Evolutionary conservation across 2,888 invertebrate species (phyloP).

Genomic region (Mesoligia furuncula): DNA sequence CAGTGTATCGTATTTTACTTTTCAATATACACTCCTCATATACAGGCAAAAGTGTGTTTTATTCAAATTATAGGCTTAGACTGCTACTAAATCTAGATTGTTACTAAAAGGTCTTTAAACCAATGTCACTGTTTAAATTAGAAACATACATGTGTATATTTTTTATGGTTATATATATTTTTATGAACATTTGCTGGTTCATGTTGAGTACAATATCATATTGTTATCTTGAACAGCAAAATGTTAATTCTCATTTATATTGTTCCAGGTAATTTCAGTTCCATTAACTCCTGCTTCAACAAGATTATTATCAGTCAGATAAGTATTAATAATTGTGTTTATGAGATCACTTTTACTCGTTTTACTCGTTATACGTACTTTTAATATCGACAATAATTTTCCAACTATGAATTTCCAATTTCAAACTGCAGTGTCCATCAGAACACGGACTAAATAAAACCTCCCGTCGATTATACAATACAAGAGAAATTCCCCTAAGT

Average conservation of each 20-base stretch:
- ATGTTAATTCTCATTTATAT: conserved; percentile 34
- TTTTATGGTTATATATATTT: not conserved
- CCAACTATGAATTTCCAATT: not conserved
- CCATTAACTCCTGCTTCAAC: not conserved
- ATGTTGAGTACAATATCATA: not conserved
- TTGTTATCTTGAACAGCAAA: not conserved
- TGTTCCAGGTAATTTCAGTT: conserved; percentile 61
- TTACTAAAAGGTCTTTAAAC: not conserved
- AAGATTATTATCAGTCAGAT: conserved; percentile 4
- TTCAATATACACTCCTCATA: not conserved
- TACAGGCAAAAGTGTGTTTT: not conserved
- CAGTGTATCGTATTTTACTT: not conserved
- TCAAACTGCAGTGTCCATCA: not conserved
- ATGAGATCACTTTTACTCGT: not conserved
- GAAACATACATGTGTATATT: not conserved
- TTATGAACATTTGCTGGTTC: not conserved
- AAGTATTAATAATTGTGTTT: conserved; percentile 15
- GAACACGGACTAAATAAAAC: not conserved
- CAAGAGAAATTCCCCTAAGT: conserved; percentile 22
- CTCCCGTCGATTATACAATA: conserved; percentile 12
- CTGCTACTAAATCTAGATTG: not conserved
- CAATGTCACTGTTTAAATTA: not conserved
- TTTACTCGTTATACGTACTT: not conserved
- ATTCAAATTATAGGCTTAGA: not conserved
- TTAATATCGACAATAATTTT: not conserved